Evolutionary conservation across 2,888 invertebrate species (phyloP).

Genomic region (Torymus auratus): DNA sequence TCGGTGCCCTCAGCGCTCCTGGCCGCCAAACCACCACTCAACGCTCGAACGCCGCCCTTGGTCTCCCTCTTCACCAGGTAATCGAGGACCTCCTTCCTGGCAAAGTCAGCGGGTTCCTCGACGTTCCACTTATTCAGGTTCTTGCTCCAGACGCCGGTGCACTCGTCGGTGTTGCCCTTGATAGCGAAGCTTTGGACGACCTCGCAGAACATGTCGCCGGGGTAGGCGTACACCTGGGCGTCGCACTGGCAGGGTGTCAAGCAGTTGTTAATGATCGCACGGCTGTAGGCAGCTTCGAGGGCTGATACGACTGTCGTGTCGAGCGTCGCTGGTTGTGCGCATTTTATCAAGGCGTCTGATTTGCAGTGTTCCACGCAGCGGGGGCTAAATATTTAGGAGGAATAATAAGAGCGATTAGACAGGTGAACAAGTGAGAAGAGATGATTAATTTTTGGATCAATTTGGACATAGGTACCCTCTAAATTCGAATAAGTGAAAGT

Average conservation of each 20-base stretch:
- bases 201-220: neutral
- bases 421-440: no score
- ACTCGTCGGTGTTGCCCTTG: neutral
- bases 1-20: neutral
- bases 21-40: no score
- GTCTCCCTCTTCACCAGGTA: neutral
- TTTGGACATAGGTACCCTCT: no score
- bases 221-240: neutral
- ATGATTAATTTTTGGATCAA: no score
- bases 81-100: neutral
- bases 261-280: conserved; percentile 4
- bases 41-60: no score
- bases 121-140: conserved; percentile 1
- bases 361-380: conserved; percentile 12
- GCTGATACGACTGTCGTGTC: neutral
- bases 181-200: neutral
- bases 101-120: neutral
- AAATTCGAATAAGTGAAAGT: no score
- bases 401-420: neutral
- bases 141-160: neutral
- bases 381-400: neutral
- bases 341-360: neutral
- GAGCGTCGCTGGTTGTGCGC: neutral
- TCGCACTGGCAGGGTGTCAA: conserved; percentile 23
- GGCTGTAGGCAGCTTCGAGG: neutral